These are phyloP conservation scores for Trichonephila clavata DNA, from an alignment of 1,140 invertebrate genomes.

Conservation along the genomic window DNA sequence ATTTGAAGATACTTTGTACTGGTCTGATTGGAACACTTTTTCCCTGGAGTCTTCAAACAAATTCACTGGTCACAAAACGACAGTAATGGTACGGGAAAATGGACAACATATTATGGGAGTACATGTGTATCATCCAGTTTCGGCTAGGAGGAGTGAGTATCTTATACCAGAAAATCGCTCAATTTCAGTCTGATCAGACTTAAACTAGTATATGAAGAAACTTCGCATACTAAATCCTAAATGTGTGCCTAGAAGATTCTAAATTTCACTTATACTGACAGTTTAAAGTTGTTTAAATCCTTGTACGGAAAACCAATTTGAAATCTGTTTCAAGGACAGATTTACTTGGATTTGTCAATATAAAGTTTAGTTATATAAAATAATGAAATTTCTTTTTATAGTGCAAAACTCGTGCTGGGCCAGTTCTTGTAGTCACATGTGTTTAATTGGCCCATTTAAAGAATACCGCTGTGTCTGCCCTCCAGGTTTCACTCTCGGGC, in stretches of 20 bases:
- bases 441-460: slow-evolving; percentile 86
- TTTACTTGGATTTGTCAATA: too few species aligned
- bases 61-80: slow-evolving; percentile 84
- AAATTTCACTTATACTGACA: too few species aligned
- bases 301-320: too few species aligned
- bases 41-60: slow-evolving; percentile 80
- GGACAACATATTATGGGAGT: slow-evolving; percentile 81
- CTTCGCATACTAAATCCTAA: too few species aligned
- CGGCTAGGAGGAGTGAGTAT: slow-evolving; percentile 79
- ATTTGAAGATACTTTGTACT: slow-evolving; percentile 93
- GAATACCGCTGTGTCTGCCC: slow-evolving; percentile 89
- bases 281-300: too few species aligned
- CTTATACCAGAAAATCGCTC: too few species aligned
- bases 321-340: too few species aligned
- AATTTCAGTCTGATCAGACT: too few species aligned
- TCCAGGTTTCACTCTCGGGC: slow-evolving; percentile 84
- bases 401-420: slow-evolving; percentile 85
- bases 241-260: too few species aligned
- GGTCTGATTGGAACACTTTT: slow-evolving; percentile 88
- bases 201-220: too few species aligned
- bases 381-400: neutral
- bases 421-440: slow-evolving; percentile 89
- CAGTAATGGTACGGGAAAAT: slow-evolving; percentile 79
- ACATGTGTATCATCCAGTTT: slow-evolving; percentile 81
- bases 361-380: too few species aligned